Evolutionary conservation across 1,140 invertebrate genomes (phyloP).

Genomic region (Octopus sinensis): DNA sequence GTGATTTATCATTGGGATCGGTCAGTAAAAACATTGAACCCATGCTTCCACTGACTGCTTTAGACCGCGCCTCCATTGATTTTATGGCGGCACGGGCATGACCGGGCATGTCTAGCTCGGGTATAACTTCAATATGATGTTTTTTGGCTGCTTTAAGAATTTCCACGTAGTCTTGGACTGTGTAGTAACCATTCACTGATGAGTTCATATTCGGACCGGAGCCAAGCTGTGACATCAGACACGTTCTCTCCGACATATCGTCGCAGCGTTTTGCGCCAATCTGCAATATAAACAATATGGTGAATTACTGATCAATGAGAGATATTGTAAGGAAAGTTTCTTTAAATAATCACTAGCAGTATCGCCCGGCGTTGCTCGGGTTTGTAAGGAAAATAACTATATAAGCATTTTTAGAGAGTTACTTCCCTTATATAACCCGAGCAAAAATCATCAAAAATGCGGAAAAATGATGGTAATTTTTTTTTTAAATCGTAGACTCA

Average conservation of each 20-base stretch:
- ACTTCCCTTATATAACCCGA: too few relatives aligned
- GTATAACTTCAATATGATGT: constrained; percentile 48
- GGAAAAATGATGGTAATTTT: too few relatives aligned
- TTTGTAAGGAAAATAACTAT: too few relatives aligned
- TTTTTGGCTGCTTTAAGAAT: constrained; percentile 38
- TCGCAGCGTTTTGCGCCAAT: constrained; percentile 43
- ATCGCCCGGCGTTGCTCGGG: too few relatives aligned
- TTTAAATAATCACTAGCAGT: too few relatives aligned
- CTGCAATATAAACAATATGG: constrained; percentile 26
- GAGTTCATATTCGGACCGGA: constrained; percentile 38
- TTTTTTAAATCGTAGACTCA: too few relatives aligned
- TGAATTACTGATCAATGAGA: too few relatives aligned
- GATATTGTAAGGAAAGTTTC: too few relatives aligned
- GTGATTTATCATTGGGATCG: constrained; percentile 42
- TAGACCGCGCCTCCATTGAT: constrained; percentile 37
- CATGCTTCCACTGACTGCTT: constrained; percentile 26
- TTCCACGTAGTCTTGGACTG: constrained; percentile 39
- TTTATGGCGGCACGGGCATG: constrained; percentile 47
- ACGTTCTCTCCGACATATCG: constrained; percentile 35
- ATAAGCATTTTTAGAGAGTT: too few relatives aligned
- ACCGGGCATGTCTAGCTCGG: constrained; percentile 53
- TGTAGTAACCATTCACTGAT: constrained; percentile 39
- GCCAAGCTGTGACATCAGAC: constrained; percentile 43
- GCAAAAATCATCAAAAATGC: too few relatives aligned
- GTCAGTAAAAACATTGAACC: constrained; percentile 32